phyloP scores from a whole-genome alignment of 2,888 invertebrate species.

The Cataglyphis albicans region DNA sequence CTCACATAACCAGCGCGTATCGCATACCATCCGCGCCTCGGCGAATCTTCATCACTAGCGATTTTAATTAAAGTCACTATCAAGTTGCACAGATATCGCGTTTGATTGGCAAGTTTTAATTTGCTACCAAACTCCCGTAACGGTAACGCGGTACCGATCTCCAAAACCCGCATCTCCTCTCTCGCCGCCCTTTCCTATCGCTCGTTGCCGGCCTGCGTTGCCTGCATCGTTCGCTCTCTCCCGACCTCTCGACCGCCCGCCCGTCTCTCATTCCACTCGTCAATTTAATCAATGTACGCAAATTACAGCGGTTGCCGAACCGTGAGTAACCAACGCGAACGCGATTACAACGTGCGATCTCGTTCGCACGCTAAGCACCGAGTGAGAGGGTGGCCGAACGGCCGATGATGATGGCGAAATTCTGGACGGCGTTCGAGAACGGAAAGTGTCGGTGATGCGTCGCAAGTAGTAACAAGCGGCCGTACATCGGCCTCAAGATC shows the following conservation, averaged over 20 bases:
- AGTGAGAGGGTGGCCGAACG: conserved; percentile 54
- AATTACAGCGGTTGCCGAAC: conserved; percentile 81
- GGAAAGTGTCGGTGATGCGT: conserved; percentile 50
- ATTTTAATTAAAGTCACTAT: conserved; percentile 77
- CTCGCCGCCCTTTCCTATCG: conserved; percentile 30
- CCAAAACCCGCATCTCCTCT: conserved; percentile 27
- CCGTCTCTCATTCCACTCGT: conserved; percentile 76
- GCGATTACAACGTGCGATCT: conserved; percentile 81
- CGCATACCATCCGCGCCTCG: conserved; percentile 55
- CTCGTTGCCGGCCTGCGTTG: conserved; percentile 13
- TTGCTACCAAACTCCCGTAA: conserved; percentile 57
- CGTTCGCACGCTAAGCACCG: conserved; percentile 66
- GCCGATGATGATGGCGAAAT: conserved; percentile 37
- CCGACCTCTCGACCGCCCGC: conserved; percentile 54
- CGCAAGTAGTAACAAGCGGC: conserved; percentile 43
- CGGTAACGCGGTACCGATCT: conserved; percentile 42
- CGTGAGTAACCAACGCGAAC: conserved; percentile 80
- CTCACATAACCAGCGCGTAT: conserved; percentile 12
- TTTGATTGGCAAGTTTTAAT: conserved; percentile 80
- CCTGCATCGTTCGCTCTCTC: conserved; percentile 4
- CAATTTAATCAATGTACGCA: conserved; percentile 83
- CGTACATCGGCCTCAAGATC: conserved; percentile 54
- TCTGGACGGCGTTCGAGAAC: conserved; percentile 44
- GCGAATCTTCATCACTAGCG: conserved; percentile 72
- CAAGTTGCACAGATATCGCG: conserved; percentile 74